phyloP scores from a whole-genome alignment of 2,113 vertebrate genomes.

The Paradisaea rubra region DNA sequence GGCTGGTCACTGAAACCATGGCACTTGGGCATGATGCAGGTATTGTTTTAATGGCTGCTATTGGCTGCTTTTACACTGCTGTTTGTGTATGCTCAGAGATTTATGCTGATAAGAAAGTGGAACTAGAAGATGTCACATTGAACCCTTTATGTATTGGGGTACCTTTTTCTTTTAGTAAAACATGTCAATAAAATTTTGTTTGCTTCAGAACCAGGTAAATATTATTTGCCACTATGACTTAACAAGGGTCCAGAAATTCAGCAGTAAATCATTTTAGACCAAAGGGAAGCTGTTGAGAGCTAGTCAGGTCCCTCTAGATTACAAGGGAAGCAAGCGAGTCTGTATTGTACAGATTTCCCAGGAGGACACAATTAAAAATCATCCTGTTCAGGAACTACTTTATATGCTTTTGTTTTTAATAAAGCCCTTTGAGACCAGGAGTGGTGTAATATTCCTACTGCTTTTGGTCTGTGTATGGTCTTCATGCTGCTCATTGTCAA shows the following conservation, averaged over 20 bases:
- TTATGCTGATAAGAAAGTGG: neutral
- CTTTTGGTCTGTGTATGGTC: neutral
- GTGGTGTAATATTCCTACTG: neutral
- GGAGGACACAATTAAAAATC: slow-evolving; percentile 33
- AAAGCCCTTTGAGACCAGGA: slow-evolving; percentile 47
- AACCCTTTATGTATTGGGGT: neutral
- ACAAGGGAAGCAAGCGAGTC: neutral
- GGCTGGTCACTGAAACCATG: neutral
- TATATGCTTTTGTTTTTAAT: slow-evolving; percentile 55
- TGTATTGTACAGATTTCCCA: neutral
- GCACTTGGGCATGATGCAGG: neutral
- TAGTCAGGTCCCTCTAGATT: slow-evolving; percentile 11
- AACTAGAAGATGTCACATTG: neutral
- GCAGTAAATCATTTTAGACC: neutral
- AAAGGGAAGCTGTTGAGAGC: neutral
- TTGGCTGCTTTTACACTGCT: neutral
- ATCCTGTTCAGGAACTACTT: slow-evolving; percentile 7
- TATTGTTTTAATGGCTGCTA: neutral
- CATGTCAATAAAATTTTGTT: neutral
- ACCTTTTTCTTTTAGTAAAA: neutral
- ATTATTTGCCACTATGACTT: neutral
- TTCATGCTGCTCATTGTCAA: neutral
- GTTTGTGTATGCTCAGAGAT: neutral
- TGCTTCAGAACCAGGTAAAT: neutral
- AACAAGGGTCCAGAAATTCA: neutral